A percentile compares a stretch with the other conserved stretches of the same genome.
These are phyloP conservation scores for Gryon sp. DNA, from an alignment of 1,140 invertebrate species.

Conservation along the genomic window DNA sequence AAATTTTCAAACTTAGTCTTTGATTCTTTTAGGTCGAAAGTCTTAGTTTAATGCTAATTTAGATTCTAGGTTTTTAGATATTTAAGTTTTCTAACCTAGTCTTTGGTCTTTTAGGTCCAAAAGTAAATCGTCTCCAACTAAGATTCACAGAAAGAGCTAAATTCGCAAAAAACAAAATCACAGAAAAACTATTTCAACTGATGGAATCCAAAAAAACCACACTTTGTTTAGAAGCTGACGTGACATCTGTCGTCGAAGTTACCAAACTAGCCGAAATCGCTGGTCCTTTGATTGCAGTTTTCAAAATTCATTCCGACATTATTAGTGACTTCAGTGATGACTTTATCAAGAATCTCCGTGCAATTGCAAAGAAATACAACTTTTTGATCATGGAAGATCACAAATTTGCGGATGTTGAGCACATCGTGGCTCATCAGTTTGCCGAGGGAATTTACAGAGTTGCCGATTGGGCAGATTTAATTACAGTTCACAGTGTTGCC, in stretches of 20 bases:
- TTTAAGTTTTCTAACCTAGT: no score
- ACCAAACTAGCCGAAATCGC: slow-evolving; percentile 86
- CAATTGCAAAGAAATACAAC: slow-evolving; percentile 87
- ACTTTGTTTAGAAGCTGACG: slow-evolving; percentile 92
- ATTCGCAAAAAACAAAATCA: slow-evolving; percentile 81
- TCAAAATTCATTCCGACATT: slow-evolving; percentile 96
- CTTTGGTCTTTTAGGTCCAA: no score
- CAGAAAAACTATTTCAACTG: slow-evolving; percentile 86
- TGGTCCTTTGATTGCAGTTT: slow-evolving; percentile 90
- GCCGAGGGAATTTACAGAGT: slow-evolving; percentile 87
- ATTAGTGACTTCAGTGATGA: slow-evolving; percentile 87
- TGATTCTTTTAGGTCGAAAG: no score
- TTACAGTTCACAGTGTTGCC: slow-evolving; percentile 92
- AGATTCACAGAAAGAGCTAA: slow-evolving; percentile 75
- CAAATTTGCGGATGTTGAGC: slow-evolving; percentile 97
- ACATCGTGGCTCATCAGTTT: slow-evolving; percentile 92
- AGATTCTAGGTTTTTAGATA: no score
- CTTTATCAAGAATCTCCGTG: slow-evolving; percentile 83
- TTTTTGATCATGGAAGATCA: slow-evolving; percentile 98
- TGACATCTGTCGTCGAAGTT: slow-evolving; percentile 84
- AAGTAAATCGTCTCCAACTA: slow-evolving; percentile 19
- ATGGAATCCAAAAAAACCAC: slow-evolving; percentile 93
- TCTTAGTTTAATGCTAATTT: no score
- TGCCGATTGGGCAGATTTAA: slow-evolving; percentile 91
- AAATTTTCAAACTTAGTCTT: no score